A percentile compares a stretch with the other conserved stretches of the same genome.
Conservation (phyloP, 2,888 invertebrate species). For the Atethmia centrago region DNA sequence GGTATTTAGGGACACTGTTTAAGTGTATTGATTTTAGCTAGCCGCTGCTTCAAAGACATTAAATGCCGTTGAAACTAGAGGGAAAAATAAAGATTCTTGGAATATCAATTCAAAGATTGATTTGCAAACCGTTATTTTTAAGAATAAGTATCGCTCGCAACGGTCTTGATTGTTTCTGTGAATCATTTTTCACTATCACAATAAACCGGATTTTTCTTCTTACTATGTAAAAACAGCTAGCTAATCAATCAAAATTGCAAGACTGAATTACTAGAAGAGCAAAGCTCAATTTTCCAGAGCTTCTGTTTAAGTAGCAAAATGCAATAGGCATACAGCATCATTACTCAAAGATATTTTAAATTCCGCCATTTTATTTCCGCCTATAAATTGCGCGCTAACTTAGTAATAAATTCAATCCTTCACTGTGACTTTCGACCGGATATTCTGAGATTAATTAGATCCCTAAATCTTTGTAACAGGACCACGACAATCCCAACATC, state of each 20-base stretch:
- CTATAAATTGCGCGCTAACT: slow-evolving; percentile 51
- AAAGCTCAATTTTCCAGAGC: background rate
- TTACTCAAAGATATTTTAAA: slow-evolving; percentile 11
- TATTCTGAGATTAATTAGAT: slow-evolving; percentile 75
- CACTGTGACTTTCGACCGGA: slow-evolving; percentile 66
- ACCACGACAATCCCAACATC: slow-evolving; percentile 73
- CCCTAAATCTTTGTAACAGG: slow-evolving; percentile 74
- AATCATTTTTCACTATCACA: background rate
- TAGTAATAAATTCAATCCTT: slow-evolving; percentile 65
- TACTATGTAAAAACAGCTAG: background rate
- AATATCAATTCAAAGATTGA: background rate
- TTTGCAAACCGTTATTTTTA: slow-evolving; percentile 1
- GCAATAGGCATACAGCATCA: slow-evolving; percentile 6
- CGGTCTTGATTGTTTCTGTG: background rate
- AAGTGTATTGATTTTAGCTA: slow-evolving; percentile 50
- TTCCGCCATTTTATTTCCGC: slow-evolving; percentile 31
- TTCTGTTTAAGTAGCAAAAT: background rate
- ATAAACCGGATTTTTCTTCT: background rate
- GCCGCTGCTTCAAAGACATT: slow-evolving; percentile 5
- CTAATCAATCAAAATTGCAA: background rate
- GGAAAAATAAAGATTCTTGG: background rate
- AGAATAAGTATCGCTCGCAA: background rate
- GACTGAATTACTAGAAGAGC: background rate
- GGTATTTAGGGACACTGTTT: slow-evolving; percentile 50
- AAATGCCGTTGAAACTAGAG: slow-evolving; percentile 7